Percentiles rank a stretch among this genome's conserved stretches.
phyloP scores from a whole-genome alignment of 1,140 invertebrate genomes.

The Trachelipus rathkii region DNA sequence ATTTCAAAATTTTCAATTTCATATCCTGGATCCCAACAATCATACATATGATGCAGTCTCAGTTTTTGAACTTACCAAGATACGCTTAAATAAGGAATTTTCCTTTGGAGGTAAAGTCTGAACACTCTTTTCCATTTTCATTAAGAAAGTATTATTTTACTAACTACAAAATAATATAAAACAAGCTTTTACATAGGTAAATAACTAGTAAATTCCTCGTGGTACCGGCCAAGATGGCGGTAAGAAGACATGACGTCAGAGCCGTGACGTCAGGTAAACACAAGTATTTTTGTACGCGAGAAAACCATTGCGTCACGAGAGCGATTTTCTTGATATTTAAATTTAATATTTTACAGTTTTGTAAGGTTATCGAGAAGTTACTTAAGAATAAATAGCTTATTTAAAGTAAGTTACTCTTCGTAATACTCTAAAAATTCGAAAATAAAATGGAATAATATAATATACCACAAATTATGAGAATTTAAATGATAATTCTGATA shows the following conservation, averaged over 20 bases:
- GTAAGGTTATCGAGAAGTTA: too few relatives aligned
- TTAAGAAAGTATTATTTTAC: neutral
- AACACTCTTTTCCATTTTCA: neutral
- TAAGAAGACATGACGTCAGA: neutral
- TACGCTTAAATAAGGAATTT: constrained; percentile 2
- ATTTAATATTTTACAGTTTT: too few relatives aligned
- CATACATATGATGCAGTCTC: too few relatives aligned
- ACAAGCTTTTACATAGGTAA: neutral
- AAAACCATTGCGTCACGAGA: neutral
- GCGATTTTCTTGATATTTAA: too few relatives aligned
- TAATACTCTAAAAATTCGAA: too few relatives aligned
- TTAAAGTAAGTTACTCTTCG: too few relatives aligned
- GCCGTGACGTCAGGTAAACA: neutral
- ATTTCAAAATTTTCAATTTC: too few relatives aligned
- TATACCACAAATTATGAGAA: too few relatives aligned
- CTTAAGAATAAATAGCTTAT: too few relatives aligned
- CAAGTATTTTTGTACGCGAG: neutral
- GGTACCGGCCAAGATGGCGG: constrained; percentile 6
- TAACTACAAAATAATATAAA: neutral
- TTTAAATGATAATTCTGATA: too few relatives aligned
- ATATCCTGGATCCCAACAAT: too few relatives aligned
- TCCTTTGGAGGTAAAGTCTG: neutral
- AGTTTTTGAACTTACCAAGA: neutral
- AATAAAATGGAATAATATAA: too few relatives aligned
- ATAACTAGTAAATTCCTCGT: neutral